phyloP scores from a whole-genome alignment of 1,140 invertebrate genomes.

The Heterodera schachtii region DNA sequence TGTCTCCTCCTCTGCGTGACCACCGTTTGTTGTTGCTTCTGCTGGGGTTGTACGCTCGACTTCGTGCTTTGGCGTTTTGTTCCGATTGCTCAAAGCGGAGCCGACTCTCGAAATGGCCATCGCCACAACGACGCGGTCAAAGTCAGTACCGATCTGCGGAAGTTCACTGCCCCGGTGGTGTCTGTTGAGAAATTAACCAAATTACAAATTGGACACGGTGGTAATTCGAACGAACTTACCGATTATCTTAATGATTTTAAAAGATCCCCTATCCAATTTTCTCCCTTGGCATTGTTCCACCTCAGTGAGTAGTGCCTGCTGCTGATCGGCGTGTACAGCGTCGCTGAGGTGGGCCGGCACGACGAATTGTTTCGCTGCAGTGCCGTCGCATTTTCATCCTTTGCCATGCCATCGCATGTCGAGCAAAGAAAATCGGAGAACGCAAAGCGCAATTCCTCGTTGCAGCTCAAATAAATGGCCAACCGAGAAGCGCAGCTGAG shows the following conservation, averaged over 20 bases:
- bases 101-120: slow-evolving; percentile 42
- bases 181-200: not conserved
- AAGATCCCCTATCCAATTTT: no score
- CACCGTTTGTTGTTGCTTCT: not conserved
- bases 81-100: slow-evolving; percentile 1
- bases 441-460: slow-evolving; percentile 48
- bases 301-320: slow-evolving; percentile 4
- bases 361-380: slow-evolving; percentile 10
- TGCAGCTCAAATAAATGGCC: slow-evolving; percentile 46
- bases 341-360: not conserved
- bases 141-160: slow-evolving; percentile 46
- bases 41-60: not conserved
- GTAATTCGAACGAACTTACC: slow-evolving; percentile 23
- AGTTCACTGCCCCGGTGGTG: slow-evolving; percentile 18
- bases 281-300: not conserved
- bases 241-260: no score
- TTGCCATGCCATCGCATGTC: not conserved
- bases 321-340: slow-evolving; percentile 6
- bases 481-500: slow-evolving; percentile 53
- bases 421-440: slow-evolving; percentile 42
- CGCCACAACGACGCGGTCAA: slow-evolving; percentile 44
- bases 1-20: no score
- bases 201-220: no score
- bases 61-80: not conserved
- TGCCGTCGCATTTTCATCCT: not conserved